A percentile compares a stretch with the other conserved stretches of the same genome.
These are phyloP conservation scores for Drosophila ananassae DNA, from an alignment of 1,140 invertebrate species.

Conservation along the genomic window DNA sequence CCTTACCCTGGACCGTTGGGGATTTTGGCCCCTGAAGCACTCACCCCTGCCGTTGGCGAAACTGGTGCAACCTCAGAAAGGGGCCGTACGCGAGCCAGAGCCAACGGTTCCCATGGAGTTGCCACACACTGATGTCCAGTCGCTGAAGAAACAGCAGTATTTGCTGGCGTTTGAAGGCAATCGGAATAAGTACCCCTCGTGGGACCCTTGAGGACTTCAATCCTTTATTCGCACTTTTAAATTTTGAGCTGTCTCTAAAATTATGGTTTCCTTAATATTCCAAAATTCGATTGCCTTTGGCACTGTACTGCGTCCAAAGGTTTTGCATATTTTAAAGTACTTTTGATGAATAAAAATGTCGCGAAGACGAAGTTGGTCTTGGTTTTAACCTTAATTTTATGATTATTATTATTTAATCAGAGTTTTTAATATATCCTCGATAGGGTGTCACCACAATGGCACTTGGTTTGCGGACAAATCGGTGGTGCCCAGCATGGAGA, in stretches of 20 bases:
- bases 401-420: neutral
- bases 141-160: neutral
- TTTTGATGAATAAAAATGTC: neutral
- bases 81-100: neutral
- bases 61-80: neutral
- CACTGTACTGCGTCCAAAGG: too few relatives aligned
- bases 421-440: too few relatives aligned
- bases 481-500: slow-evolving; percentile 88
- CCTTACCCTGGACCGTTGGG: neutral
- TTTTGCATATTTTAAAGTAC: neutral
- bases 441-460: slow-evolving; percentile 89
- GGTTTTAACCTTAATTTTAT: too few relatives aligned
- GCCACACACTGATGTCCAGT: neutral
- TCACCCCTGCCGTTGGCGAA: neutral
- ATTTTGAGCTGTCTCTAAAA: neutral
- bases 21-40: neutral
- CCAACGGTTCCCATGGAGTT: neutral
- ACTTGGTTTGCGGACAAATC: slow-evolving; percentile 87
- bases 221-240: neutral
- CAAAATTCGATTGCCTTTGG: neutral
- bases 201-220: neutral
- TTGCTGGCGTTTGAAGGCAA: neutral
- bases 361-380: neutral
- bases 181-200: neutral
- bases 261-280: neutral